Conservation (phyloP, 2,797 vertebrate species). For the Bradypodion pumilum region DNA sequence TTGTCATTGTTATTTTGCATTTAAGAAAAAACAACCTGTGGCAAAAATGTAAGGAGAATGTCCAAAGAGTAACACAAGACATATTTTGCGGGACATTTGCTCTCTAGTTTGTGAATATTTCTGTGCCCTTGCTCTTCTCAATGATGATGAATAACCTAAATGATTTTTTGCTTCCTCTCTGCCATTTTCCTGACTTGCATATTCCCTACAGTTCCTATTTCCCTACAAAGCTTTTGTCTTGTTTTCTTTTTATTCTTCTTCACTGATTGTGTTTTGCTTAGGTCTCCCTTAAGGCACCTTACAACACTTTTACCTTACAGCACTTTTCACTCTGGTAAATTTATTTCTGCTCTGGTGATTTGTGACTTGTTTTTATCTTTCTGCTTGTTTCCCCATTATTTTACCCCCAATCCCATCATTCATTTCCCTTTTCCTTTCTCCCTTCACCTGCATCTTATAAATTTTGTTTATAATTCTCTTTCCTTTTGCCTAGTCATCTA, state of each 20-base stretch:
- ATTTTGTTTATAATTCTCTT: slow-evolving; percentile 1
- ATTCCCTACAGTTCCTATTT: not conserved
- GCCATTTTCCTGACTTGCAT: not conserved
- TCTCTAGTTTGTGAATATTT: not conserved
- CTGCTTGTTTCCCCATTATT: not conserved
- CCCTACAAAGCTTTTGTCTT: not conserved
- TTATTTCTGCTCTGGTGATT: not conserved
- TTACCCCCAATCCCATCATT: not conserved
- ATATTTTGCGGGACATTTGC: slow-evolving; percentile 20
- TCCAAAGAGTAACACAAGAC: not conserved
- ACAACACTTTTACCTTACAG: not conserved
- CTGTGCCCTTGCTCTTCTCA: not conserved
- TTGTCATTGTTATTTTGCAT: slow-evolving; percentile 16
- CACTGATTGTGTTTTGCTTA: not conserved
- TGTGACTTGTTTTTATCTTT: not conserved
- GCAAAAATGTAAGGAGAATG: slow-evolving; percentile 35
- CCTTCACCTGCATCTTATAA: not conserved
- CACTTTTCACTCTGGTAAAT: not conserved
- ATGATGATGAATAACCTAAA: slow-evolving; percentile 27
- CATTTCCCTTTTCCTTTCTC: slow-evolving; percentile 10
- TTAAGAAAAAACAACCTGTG: slow-evolving; percentile 31
- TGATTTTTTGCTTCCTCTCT: not conserved
- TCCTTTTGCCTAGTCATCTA: not conserved
- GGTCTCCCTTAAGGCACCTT: not conserved
- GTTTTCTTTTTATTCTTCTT: not conserved